Base-by-base conservation (phyloP, 2,113 vertebrate species). In the Nanger granti region DNA sequence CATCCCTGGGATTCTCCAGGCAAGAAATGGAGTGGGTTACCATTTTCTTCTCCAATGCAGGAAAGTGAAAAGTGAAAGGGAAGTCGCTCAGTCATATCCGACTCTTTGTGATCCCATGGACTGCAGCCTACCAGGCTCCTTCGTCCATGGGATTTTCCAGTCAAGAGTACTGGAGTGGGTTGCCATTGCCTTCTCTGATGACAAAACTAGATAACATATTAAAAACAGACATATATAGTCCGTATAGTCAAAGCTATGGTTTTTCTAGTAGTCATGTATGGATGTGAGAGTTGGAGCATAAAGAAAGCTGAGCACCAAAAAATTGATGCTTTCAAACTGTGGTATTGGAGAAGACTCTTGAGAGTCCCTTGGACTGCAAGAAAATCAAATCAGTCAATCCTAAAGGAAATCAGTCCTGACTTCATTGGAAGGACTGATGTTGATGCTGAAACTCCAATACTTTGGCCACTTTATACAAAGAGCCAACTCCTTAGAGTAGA, bases 71-170 rank as follows among this genome's bases (percentile, higher is more conserved):
- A 54, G 52, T 54, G 52, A 54, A 54, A 54, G 14, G 15, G 52
- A 54, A 31, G 60, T 31, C 1, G 1, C 28, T 62, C 60, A 62
- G 28, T 62, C 2, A 3, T 31, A 13, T 62, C 60, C 2, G 0
- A 31, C 60, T 62, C 29, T 14, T 62, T 62, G 60, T 3, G 5
- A 62, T 28, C 28, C 28, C 60, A 31, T 62, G 60, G 60, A 62
- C 60, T 62, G 12, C 5, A 62, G 28, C 28, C 29, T 62, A 62
- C 60, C 13, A 31, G 28, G 13, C 29, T 62, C 60, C 6, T 62
- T 29, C 1, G 2, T 62, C 29, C 60, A 62, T 62, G 60, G 28
- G 29, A 62, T 62, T 62, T 62, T 62, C 60, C 60, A 62, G 60
- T 13, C 60, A 31, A 62, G 29, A 31, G 60, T 62, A 31, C 60